Evolutionary conservation across 2,797 vertebrate species (phyloP), one percentile per base, ranked within the genome.

Genomic region (Botia almorhae): DNA sequence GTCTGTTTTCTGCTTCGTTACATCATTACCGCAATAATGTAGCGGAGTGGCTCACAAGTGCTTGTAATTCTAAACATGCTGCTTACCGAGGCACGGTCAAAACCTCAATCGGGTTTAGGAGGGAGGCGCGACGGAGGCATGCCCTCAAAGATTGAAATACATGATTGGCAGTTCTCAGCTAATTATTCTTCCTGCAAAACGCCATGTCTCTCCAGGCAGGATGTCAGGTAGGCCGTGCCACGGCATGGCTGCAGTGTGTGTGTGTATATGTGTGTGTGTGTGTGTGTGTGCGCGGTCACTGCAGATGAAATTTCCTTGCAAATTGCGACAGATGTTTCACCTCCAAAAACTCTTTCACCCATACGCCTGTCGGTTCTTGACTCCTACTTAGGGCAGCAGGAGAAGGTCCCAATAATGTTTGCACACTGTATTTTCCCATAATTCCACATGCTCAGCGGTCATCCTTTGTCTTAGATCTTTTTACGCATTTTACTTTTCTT

Each of bases 281-380:
- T n/a, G n/a, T 82, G 74, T 83, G 72, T 87, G 83, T 69, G 74
- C 21, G 76, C 21, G 36, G 74, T 77, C 82, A 84, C 70, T 82
- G 69, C 80, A 84, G 71, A 81, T 76, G 69, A 80, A 67, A 82
- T 84, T 69, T 81, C 43, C 14, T 78, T 84, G 78, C 78, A 86
- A 73, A 83, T 83, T 74, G 82, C 74, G 83, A 81, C 80, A 85
- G 82, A 78, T 81, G 83, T 85, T 84, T 81, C 61, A 84, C 80
- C 83, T 83, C 85, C 65, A 80, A 65, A 2, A 69, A 69, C 55
- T 6, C 90, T 94, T 91, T 91, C 93, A 91, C 93, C 92, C 93
- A 93, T 53, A 92, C 90, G 91, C 91, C 94, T 93, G 92, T 94
- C 91, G 90, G 90, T 85, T 90, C 89, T 91, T 93, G 93, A 94